phyloP scores from a whole-genome alignment of 2,888 invertebrate genomes.

The Epistrophe grossulariae region DNA sequence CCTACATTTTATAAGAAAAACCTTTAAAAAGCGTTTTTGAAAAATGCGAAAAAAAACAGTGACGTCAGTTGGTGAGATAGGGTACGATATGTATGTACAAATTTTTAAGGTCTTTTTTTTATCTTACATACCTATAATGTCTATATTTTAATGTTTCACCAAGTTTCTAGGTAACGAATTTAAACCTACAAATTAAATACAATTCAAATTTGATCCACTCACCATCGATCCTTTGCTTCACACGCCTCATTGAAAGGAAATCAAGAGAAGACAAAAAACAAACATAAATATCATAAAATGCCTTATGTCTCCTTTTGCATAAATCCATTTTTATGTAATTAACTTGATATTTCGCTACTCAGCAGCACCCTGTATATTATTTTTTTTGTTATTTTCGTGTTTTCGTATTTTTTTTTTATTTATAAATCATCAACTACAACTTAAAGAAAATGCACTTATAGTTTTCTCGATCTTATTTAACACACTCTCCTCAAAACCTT shows the following conservation, averaged over 20 bases:
- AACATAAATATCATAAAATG: neutral
- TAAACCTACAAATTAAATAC: neutral
- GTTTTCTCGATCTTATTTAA: slow-evolving; percentile 38
- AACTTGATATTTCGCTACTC: slow-evolving; percentile 48
- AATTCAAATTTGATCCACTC: neutral
- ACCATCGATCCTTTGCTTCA: slow-evolving; percentile 20
- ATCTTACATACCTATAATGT: no score
- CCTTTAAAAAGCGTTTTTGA: no score
- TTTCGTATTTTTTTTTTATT: neutral
- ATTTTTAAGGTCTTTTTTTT: no score
- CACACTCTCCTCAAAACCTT: slow-evolving; percentile 87
- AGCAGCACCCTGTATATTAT: slow-evolving; percentile 72
- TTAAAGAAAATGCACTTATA: slow-evolving; percentile 65
- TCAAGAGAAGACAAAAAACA: neutral
- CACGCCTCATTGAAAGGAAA: neutral
- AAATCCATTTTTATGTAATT: slow-evolving; percentile 3
- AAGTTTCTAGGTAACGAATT: no score
- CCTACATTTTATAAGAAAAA: no score
- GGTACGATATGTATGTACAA: no score
- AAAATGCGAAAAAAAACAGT: no score
- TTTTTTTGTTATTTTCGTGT: slow-evolving; percentile 5
- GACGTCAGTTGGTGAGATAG: no score
- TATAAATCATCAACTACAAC: slow-evolving; percentile 59
- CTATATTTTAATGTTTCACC: no score
- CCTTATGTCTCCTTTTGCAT: neutral